phyloP scores from a whole-genome alignment of 2,888 invertebrate genomes.

The Coelopa pilipes region DNA sequence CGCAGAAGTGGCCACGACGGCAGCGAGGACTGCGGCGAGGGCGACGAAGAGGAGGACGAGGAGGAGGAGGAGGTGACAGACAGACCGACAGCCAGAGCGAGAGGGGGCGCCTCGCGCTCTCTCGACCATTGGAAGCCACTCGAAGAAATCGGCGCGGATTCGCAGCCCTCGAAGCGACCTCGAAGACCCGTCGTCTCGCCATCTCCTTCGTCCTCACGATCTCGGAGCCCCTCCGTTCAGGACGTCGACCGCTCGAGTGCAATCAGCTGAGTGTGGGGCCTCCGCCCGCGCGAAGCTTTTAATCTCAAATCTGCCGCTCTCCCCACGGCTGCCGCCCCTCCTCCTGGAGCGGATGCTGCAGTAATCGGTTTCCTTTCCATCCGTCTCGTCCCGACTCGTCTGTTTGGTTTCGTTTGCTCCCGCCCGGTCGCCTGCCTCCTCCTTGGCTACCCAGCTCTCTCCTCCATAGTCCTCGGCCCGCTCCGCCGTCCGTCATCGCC shows the following conservation, averaged over 20 bases:
- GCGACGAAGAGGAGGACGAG: no score
- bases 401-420: no score
- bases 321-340: background rate
- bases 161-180: background rate
- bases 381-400: background rate
- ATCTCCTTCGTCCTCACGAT: no score
- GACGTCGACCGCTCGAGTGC: slow-evolving; percentile 13
- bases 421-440: no score
- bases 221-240: background rate
- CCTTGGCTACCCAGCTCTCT: no score
- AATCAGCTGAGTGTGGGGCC: slow-evolving; percentile 31
- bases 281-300: slow-evolving; percentile 15
- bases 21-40: background rate
- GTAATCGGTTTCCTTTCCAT: background rate
- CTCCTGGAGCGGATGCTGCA: slow-evolving; percentile 1
- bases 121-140: slow-evolving; percentile 6
- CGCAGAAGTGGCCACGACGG: background rate
- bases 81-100: no score
- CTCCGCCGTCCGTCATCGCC: background rate
- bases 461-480: background rate
- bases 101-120: background rate
- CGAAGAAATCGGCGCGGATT: slow-evolving; percentile 20
- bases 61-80: background rate
- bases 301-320: slow-evolving; percentile 28
- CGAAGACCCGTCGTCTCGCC: no score